phyloP scores from a whole-genome alignment of 2,888 invertebrate species.

The Drosophila cracens region DNA sequence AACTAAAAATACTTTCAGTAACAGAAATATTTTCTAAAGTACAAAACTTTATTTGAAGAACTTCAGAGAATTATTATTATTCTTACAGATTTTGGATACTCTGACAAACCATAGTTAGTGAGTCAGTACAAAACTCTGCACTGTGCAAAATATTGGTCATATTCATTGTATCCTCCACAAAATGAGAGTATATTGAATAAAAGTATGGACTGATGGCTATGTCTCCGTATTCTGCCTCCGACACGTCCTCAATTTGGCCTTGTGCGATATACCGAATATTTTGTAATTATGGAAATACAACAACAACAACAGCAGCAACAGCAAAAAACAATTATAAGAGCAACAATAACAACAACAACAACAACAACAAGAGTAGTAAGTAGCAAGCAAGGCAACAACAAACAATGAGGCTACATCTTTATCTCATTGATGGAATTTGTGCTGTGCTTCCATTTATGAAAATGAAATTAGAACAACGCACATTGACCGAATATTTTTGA shows the following conservation, averaged over 20 bases:
- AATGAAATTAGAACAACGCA: slow-evolving; percentile 45
- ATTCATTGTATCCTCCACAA: background rate
- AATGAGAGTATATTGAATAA: slow-evolving; percentile 27
- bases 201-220: slow-evolving; percentile 31
- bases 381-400: slow-evolving; percentile 15
- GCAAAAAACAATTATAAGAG: slow-evolving; percentile 22
- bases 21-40: background rate
- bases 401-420: slow-evolving; percentile 54
- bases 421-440: slow-evolving; percentile 56
- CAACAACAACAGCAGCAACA: slow-evolving; percentile 23
- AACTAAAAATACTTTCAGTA: background rate
- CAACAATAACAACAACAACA: slow-evolving; percentile 10
- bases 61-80: background rate
- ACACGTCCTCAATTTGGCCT: slow-evolving; percentile 64
- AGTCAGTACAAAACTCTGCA: background rate
- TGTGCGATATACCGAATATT: slow-evolving; percentile 73
- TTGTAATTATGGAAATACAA: slow-evolving; percentile 72
- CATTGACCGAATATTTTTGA: slow-evolving; percentile 32
- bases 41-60: background rate
- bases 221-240: slow-evolving; percentile 32
- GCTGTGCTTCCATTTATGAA: slow-evolving; percentile 42
- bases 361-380: slow-evolving; percentile 20
- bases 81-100: background rate
- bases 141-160: background rate
- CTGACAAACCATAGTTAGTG: background rate